Evolutionary conservation across 2,797 vertebrate species (phyloP).

Genomic region (Propithecus perrieri): DNA sequence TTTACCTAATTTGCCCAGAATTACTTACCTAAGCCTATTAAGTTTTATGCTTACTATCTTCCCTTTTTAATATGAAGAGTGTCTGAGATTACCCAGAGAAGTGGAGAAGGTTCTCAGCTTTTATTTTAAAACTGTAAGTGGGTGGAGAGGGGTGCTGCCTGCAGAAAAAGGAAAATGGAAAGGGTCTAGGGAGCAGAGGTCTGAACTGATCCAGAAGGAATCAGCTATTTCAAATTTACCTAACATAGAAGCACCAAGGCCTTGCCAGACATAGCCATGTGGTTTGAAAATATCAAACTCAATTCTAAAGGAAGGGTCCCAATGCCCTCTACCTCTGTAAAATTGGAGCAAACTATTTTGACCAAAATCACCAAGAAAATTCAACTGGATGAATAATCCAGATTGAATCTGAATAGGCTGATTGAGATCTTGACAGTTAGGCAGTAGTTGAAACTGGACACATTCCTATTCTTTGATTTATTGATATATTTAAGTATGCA

Average conservation of each 20-base stretch:
- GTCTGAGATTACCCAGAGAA: neutral
- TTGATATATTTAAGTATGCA: neutral
- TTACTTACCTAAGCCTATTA: constrained; percentile 32
- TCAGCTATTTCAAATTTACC: neutral
- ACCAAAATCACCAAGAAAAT: neutral
- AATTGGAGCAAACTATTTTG: neutral
- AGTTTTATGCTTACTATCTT: neutral
- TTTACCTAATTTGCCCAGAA: constrained; percentile 43
- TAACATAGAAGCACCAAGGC: neutral
- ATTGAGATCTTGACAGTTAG: neutral
- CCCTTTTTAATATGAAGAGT: neutral
- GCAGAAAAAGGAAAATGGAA: neutral
- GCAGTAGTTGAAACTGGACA: neutral
- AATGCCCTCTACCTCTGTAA: neutral
- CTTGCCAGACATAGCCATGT: neutral
- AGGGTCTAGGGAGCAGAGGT: neutral
- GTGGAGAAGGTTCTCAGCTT: constrained; percentile 33
- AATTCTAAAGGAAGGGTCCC: neutral
- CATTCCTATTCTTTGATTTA: neutral
- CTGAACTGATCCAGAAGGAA: neutral
- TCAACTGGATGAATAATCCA: neutral
- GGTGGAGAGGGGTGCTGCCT: neutral
- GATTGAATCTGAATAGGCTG: neutral
- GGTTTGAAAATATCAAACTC: neutral
- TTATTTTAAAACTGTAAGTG: constrained; percentile 22